phyloP scores from a whole-genome alignment of 2,888 invertebrate species.

The Conomelus anceps region DNA sequence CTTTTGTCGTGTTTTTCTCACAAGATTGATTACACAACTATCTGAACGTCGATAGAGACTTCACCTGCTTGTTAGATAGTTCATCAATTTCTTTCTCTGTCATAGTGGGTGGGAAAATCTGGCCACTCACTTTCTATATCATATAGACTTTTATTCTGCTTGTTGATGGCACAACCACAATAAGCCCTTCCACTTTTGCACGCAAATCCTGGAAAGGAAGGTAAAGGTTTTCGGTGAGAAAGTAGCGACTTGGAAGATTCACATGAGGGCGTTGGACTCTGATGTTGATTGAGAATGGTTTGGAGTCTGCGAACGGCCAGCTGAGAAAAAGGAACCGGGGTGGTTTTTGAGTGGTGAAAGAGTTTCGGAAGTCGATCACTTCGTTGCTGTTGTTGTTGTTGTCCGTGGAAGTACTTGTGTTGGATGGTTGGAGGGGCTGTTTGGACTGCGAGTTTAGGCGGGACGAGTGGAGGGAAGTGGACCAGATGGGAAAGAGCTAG shows the following conservation, averaged over 20 bases:
- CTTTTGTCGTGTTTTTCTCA: too few species aligned
- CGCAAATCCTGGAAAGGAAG: not conserved
- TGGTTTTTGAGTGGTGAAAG: not conserved
- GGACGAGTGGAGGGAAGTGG: not conserved
- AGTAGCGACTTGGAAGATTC: not conserved
- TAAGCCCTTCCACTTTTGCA: not conserved
- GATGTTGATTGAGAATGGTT: not conserved
- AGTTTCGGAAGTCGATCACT: not conserved
- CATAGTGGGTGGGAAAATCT: not conserved
- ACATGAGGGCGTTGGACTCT: not conserved
- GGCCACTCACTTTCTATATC: not conserved
- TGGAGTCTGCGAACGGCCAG: not conserved
- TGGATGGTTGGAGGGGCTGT: not conserved
- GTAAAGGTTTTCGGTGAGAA: not conserved
- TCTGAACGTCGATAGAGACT: not conserved
- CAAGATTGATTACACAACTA: too few species aligned
- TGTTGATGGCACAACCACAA: not conserved
- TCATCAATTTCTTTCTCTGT: not conserved
- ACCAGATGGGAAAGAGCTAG: not conserved
- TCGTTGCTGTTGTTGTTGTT: not conserved
- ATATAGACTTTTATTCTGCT: not conserved
- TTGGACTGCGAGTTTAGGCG: not conserved
- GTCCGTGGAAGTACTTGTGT: too few species aligned
- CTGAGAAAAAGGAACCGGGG: not conserved
- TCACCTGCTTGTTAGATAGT: not conserved